Base-by-base conservation (phyloP, 1,140 invertebrate species). In the Lordiphosa mommai region DNA sequence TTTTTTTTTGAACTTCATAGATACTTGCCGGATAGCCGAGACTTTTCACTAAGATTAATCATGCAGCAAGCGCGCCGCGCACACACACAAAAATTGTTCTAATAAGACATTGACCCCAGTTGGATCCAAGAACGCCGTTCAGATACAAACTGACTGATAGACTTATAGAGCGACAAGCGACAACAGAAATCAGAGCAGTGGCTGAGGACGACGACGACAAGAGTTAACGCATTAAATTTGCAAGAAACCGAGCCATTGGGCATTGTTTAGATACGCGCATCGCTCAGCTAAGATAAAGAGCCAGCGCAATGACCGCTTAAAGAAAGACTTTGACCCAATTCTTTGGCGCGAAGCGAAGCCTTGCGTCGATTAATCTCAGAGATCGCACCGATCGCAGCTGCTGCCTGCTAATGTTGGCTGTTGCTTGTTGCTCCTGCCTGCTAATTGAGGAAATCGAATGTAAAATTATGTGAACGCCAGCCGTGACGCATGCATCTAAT, bases 281-380 rank as follows among this genome's bases (percentile, higher is more conserved):
- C 40, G 16, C 36, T 9, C 6, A 8, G 33, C 16, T n/a, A 2
- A 13, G 34, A 36, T 13, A 23, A n/a, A 20, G 13, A 17, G 14
- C 10, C 13, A 23, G 38, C 20, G 20, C 20, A 23, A 23, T 23
- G 20, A 23, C 20, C 20, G 20, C 20, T 23, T 23, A 41, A 14
- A 46, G n/a, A 46, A 49, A 49, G 6, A 34, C 46, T 49, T 36
- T 49, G 46, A 17, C 46, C 46, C 46, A 49, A 49, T 49, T 49
- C 32, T 23, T 23, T 23, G 20, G 32, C 14, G 12, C 14, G n/a
- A 49, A 33, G 12, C 32, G n/a, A n/a, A n/a, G n/a, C n/a, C n/a
- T 9, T 36, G 49, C 36, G 36, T 51, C 37, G 36, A 51, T 51
- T 51, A 51, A 51, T 51, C 20, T 23, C 20, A 23, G 20, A 6